Evolutionary conservation across 2,113 vertebrate species (phyloP), one percentile per base, ranked within the genome.

Genomic region (Cynoglossus semilaevis): DNA sequence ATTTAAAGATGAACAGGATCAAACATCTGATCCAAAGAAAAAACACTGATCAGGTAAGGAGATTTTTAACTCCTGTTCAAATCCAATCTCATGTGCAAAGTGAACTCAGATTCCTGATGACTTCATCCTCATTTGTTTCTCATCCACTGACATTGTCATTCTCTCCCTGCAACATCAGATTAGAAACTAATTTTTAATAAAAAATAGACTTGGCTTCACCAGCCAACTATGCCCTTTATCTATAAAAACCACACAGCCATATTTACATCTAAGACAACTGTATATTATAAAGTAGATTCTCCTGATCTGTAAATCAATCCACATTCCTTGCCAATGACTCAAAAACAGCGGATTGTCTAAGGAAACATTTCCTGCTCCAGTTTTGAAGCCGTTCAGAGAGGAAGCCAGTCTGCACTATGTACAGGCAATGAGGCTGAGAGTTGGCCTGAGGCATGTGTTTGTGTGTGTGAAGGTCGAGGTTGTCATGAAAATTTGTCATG

Each of bases 121-220:
- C 64, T 62, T 47, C 63, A 55, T 12, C 5, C 59, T 66, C 45
- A 73, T 57, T 37, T 36, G 36, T 53, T 53, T 84, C 63, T 46
- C 22, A 63, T 70, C 74, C 69, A 55, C 47, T 70, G 14, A 57
- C 70, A 58, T 61, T 34, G 18, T 45, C 63, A 56, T 74, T 77
- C 81, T 41, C 22, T 85, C 81, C 81, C 80, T 67, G 82, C 76
- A 72, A 77, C 85, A 59, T 76, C 85, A 89, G 76, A 90, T 40
- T 40, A 11, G 37, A 9, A 90, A 87, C 71, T n/a, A n/a, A n/a
- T n/a, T 85, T 70, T 84, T 72, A 87, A 88, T 86, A 92, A 92
- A 91, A 91, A 87, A 91, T 92, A 91, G 82, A 90, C 88, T 67
- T 82, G 79, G 75, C 88, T 88, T 80, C 50, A 40, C 86, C 86